Evolutionary conservation across 2,888 invertebrate genomes (phyloP).

Genomic region (Plusia festucae): DNA sequence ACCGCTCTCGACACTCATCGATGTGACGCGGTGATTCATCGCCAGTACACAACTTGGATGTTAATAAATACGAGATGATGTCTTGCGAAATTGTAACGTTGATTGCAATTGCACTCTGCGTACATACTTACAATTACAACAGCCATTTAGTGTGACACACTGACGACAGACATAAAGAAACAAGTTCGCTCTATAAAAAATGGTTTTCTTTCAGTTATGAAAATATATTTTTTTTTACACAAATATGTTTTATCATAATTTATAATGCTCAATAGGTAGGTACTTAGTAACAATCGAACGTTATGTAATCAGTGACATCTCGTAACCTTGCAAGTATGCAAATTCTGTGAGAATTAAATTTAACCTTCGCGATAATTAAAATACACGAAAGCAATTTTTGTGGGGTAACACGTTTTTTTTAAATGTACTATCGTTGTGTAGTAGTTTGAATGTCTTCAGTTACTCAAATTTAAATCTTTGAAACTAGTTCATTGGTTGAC

Average conservation of each 20-base stretch:
- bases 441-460: too few species aligned
- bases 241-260: not conserved
- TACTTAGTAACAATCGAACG: not conserved
- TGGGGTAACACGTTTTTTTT: not conserved
- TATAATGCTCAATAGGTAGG: slow-evolving; percentile 7
- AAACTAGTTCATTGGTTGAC: too few species aligned
- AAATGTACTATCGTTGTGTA: too few species aligned
- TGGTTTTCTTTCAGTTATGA: slow-evolving; percentile 2
- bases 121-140: slow-evolving; percentile 17
- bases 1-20: slow-evolving; percentile 57
- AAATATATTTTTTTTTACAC: not conserved
- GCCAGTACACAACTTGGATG: slow-evolving; percentile 50
- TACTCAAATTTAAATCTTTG: too few species aligned
- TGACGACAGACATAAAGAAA: slow-evolving; percentile 10
- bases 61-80: slow-evolving; percentile 62
- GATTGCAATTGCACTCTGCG: slow-evolving; percentile 56
- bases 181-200: not conserved
- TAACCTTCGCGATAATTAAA: slow-evolving; percentile 25
- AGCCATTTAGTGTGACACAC: slow-evolving; percentile 13
- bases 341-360: slow-evolving; percentile 21
- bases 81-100: slow-evolving; percentile 62
- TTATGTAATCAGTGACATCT: slow-evolving; percentile 19
- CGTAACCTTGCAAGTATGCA: slow-evolving; percentile 24
- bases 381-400: slow-evolving; percentile 11
- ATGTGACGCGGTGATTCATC: slow-evolving; percentile 62